These are phyloP conservation scores for Pholis gunnellus DNA, from an alignment of 2,113 vertebrate species.

Conservation along the genomic window DNA sequence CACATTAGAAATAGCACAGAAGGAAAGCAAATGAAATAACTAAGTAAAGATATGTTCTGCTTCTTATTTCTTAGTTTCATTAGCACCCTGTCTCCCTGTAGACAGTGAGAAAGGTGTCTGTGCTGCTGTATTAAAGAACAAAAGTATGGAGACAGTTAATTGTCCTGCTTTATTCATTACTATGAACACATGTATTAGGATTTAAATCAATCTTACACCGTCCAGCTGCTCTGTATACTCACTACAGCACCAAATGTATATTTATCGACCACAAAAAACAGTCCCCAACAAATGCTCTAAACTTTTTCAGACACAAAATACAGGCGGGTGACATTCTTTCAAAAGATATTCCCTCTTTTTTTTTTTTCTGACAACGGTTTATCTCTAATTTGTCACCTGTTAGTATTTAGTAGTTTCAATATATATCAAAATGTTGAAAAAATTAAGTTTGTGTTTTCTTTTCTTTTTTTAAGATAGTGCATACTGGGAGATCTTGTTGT, in stretches of 20 bases:
- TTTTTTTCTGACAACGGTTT: too few species aligned
- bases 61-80: not conserved
- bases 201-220: not conserved
- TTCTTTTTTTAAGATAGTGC: not conserved
- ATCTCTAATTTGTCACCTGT: not conserved
- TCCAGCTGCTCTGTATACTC: not conserved
- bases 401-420: not conserved
- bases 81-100: not conserved
- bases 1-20: constrained; percentile 42
- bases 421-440: not conserved
- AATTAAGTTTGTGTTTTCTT: not conserved
- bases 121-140: not conserved
- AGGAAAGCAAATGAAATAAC: constrained; percentile 12
- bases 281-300: not conserved
- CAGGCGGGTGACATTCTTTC: not conserved
- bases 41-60: not conserved
- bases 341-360: not conserved
- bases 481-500: not conserved
- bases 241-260: not conserved
- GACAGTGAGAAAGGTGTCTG: not conserved
- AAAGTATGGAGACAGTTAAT: not conserved
- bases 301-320: too few species aligned
- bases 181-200: not conserved
- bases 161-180: not conserved
- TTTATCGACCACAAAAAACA: not conserved